phyloP scores from a whole-genome alignment of 2,888 invertebrate genomes.

The Saturnia japonica region DNA sequence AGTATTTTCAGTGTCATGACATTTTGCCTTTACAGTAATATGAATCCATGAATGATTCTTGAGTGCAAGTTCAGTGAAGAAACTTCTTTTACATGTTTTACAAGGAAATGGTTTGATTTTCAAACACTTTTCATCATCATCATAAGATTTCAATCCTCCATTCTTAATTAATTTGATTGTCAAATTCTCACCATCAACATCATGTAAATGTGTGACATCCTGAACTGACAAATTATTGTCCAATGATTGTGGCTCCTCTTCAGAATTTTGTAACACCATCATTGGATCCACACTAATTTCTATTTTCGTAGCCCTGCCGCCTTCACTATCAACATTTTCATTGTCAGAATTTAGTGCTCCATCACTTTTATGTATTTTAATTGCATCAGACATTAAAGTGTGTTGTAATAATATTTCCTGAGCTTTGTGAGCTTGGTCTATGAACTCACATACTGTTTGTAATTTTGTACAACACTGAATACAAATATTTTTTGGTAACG shows the following conservation, averaged over 20 bases:
- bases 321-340: conserved; percentile 42
- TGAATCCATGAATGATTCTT: conserved; percentile 85
- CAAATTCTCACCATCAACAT: conserved; percentile 55
- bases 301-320: conserved; percentile 76
- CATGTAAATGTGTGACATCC: conserved; percentile 52
- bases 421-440: conserved; percentile 83
- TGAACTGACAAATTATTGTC: conserved; percentile 35
- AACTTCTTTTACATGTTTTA: conserved; percentile 78
- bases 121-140: conserved; percentile 33
- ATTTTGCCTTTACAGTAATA: conserved; percentile 51
- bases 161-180: conserved; percentile 66
- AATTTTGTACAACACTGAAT: conserved; percentile 84
- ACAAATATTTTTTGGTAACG: conserved; percentile 86
- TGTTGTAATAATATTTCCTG: conserved; percentile 80
- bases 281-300: conserved; percentile 87
- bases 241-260: conserved; percentile 49
- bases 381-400: conserved; percentile 49
- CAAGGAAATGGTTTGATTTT: conserved; percentile 72
- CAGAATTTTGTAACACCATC: conserved; percentile 84
- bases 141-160: conserved; percentile 27
- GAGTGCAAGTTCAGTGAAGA: conserved; percentile 81
- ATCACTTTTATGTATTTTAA: not conserved
- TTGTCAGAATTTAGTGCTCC: conserved; percentile 29
- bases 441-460: conserved; percentile 85
- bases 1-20: conserved; percentile 75